Base-by-base conservation (phyloP, 2,888 invertebrate species). In the Melolontha melolontha region DNA sequence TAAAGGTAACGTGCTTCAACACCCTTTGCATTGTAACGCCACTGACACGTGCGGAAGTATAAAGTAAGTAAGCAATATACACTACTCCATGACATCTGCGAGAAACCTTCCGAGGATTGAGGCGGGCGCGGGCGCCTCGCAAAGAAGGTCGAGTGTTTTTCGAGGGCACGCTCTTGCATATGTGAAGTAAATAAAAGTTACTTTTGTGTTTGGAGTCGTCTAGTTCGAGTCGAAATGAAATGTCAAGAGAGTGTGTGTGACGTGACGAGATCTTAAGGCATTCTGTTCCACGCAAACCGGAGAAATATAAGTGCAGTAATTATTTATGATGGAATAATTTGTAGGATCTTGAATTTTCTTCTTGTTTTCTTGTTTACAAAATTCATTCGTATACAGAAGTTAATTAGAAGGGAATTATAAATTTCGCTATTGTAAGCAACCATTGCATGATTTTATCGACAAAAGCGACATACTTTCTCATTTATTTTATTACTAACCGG, bases 141-240 rank as follows among this genome's bases (percentile, higher is more conserved):
- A 14, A 52, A 12, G 11, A 34, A 52, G 34, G 52, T 52, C 52
- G 52, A 52, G 52, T 52, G 29, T 52, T n/a, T 52, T 52, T 11
- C 34, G 52, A 14, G 16, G 16, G 14, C 39, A 16, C 34, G 14
- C 51, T 27, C 51, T 52, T 52, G 29, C 51, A 29, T 52, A 52
- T 34, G 52, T 34, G 40, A 52, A 52, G 49, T 49, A 49, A 49
- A 52, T 52, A 52, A 39, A 12, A 52, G 34, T 14, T 52, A 34
- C 52, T 39, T 12, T 52, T 52, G 34, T 39, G 8, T 52, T 39
- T 52, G 7, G 39, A 8, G 16, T 34, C 52, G 52, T 52, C 34
- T 16, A 52, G 34, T 52, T 39, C 14, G 39, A 34, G 10, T 52
- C 29, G 39, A 11, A 42, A 42, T 22, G n/a, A 49, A 49, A 22